phyloP scores from a whole-genome alignment of 2,797 vertebrate genomes.

The Pantherophis alleghaniensis region DNA sequence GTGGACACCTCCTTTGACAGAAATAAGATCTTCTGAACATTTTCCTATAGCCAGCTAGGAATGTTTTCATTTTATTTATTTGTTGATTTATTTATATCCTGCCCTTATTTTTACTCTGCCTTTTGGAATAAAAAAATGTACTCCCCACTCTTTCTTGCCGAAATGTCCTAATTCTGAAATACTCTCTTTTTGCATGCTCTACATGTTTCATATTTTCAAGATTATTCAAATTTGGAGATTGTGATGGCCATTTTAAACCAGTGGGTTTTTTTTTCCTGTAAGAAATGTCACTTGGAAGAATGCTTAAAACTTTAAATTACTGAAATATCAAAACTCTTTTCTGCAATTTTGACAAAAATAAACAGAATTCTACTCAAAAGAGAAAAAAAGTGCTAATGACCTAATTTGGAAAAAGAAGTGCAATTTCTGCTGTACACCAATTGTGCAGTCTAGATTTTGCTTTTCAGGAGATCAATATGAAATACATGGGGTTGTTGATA shows the following conservation, averaged over 20 bases:
- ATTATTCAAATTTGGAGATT: not conserved
- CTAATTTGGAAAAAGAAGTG: not conserved
- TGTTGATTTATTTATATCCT: not conserved
- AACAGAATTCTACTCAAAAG: not conserved
- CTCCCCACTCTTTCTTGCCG: not conserved
- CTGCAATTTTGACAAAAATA: not conserved
- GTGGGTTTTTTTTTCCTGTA: not conserved
- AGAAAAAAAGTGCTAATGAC: not conserved
- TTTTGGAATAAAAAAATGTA: not conserved
- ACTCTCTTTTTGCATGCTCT: not conserved
- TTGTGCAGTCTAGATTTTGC: not conserved
- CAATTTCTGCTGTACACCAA: not conserved
- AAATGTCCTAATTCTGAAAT: not conserved
- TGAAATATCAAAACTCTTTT: not conserved
- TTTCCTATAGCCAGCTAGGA: not conserved
- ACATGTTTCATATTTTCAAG: not conserved
- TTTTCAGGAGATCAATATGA: not conserved
- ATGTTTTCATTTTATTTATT: not conserved
- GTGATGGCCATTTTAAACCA: not conserved
- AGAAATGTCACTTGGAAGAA: not conserved
- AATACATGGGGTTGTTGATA: not conserved
- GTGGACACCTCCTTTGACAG: not conserved
- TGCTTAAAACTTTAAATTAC: not conserved
- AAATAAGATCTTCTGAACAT: not conserved
- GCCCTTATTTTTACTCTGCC: not conserved